Conservation (phyloP, 2,113 vertebrate genomes). For the Phyllopteryx taeniolatus region DNA sequence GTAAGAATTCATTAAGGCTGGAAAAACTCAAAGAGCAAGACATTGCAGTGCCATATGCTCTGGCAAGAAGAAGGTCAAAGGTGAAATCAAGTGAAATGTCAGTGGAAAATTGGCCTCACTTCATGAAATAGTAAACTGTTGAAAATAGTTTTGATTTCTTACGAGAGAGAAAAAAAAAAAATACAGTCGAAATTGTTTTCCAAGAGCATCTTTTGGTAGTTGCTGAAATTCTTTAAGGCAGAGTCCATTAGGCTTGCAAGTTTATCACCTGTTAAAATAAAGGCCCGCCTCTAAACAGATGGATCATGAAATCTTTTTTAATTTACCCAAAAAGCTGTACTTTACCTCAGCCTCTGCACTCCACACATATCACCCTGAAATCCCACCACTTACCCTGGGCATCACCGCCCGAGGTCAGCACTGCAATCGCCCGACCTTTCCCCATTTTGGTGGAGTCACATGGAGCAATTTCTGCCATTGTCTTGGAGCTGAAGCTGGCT, state of each 20-base stretch:
- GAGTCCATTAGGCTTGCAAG: background rate
- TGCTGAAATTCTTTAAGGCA: background rate
- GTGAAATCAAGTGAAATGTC: constrained; percentile 55
- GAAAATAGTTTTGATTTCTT: background rate
- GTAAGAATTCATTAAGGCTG: background rate
- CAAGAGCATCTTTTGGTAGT: background rate
- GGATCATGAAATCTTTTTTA: background rate
- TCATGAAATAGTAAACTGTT: background rate
- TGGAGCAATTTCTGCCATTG: constrained; percentile 37
- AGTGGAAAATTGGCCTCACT: constrained; percentile 23
- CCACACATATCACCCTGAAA: constrained; percentile 30
- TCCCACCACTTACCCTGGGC: constrained; percentile 83
- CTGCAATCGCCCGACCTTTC: constrained; percentile 85
- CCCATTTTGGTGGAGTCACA: constrained; percentile 70
- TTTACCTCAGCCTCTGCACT: background rate
- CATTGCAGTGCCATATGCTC: background rate
- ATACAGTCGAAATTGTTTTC: background rate
- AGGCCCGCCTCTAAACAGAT: background rate
- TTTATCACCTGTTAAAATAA: background rate
- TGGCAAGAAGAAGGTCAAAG: background rate
- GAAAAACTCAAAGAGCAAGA: background rate
- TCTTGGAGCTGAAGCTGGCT: constrained; percentile 36
- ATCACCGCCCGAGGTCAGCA: constrained; percentile 92
- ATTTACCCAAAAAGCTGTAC: background rate
- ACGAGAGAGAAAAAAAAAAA: background rate